Evolutionary conservation across 2,888 invertebrate genomes (phyloP), one percentile per base, ranked within the genome.

Genomic region (Netelia melanura): DNA sequence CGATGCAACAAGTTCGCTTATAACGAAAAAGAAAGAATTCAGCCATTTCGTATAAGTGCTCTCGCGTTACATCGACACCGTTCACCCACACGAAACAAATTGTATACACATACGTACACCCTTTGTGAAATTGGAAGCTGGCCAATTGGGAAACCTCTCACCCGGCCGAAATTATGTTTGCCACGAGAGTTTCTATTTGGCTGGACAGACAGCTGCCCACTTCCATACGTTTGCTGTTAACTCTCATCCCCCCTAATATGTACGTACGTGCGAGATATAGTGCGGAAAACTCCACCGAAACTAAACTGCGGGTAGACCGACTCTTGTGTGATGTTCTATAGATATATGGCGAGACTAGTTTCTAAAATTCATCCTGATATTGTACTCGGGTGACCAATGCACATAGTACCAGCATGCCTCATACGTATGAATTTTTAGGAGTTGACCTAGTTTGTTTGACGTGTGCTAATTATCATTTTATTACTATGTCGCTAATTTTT

Each of bases 1-100:
- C 85, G 90, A 90, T 85, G 90, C 90, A 90, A 90, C 91, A 91
- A 90, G 90, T 91, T 83, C 11, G 52, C n/a, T 52, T n/a, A n/a
- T 52, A 21, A 52, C 8, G 1, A 38, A 43, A 52, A 64, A 70
- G 58, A 48, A 58, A 10, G 30, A 30, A 14, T 44, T 62, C 10
- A 10, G 25, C 10, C 6, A 23, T 17, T 43, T 65, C 52, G 14
- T 67, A 14, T n/a, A 21, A 43, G 5, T 58, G 54, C 25, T 48
- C 21, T 71, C 64, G 23, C 11, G 30, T 23, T 43, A 25, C 75
- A 62, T 68, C 64, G 56, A 78, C 78, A 85, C 76, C 68, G 72
- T 70, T 72, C 80, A 64, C 75, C 23, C 21, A 21, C 58, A 8
- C 23, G 56, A 9, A 52, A 11, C 14, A 52, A n/a, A 52, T 8